Evolutionary conservation across 1,140 invertebrate genomes (phyloP).

Genomic region (Dendroctonus ponderosae): DNA sequence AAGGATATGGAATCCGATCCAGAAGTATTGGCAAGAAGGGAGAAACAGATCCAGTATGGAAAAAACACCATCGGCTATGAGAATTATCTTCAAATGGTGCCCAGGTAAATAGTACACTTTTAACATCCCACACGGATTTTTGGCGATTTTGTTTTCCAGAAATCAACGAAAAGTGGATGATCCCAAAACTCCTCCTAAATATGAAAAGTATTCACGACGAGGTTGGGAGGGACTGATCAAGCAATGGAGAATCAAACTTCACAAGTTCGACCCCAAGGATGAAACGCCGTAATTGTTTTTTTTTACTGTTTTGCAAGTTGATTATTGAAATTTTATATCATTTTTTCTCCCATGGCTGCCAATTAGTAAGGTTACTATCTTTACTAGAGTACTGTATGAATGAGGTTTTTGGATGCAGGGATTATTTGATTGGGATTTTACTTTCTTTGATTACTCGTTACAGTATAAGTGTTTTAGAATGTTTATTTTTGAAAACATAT

Average conservation of each 20-base stretch:
- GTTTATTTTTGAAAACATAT: slow-evolving; percentile 19
- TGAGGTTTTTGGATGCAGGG: too few relatives aligned
- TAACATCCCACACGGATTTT: background rate
- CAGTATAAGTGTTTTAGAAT: background rate
- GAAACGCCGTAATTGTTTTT: too few relatives aligned
- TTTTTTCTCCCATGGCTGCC: too few relatives aligned
- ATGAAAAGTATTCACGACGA: slow-evolving; percentile 81
- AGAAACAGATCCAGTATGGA: slow-evolving; percentile 94
- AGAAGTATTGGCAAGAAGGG: slow-evolving; percentile 68
- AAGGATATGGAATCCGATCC: slow-evolving; percentile 66
- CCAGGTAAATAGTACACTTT: slow-evolving; percentile 54
- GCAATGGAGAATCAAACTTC: slow-evolving; percentile 82
- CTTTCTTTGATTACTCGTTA: too few relatives aligned
- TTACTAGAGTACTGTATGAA: too few relatives aligned
- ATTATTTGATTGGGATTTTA: too few relatives aligned
- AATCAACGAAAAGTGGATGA: slow-evolving; percentile 65
- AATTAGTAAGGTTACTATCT: too few relatives aligned
- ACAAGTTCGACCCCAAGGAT: slow-evolving; percentile 68
- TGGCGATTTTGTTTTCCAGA: slow-evolving; percentile 52
- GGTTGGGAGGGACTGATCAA: slow-evolving; percentile 87
- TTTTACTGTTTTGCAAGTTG: too few relatives aligned
- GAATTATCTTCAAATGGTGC: slow-evolving; percentile 70
- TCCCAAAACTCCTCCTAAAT: slow-evolving; percentile 85
- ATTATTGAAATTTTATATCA: too few relatives aligned
- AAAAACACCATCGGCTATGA: slow-evolving; percentile 90